Conservation (phyloP, 2,113 vertebrate genomes). For the Tapirus terrestris region DNA sequence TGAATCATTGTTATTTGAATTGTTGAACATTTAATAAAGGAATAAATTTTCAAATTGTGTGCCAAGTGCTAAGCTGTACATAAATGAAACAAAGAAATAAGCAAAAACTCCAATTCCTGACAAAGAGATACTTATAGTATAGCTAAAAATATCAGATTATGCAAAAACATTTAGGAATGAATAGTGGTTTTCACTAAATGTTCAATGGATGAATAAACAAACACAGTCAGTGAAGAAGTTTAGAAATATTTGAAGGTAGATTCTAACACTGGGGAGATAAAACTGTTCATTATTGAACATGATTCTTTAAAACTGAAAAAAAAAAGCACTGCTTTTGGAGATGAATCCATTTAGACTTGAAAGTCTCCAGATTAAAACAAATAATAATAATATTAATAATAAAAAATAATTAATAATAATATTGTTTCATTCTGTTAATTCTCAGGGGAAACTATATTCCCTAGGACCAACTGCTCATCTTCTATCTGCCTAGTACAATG, state of each 20-base stretch:
- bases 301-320: not conserved
- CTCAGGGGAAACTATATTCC: not conserved
- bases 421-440: not conserved
- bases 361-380: not conserved
- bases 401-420: not conserved
- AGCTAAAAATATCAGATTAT: not conserved
- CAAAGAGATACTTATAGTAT: not conserved
- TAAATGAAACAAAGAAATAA: not conserved
- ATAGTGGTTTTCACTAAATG: not conserved
- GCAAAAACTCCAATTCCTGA: not conserved
- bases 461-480: not conserved
- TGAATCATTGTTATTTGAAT: not conserved
- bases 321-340: not conserved
- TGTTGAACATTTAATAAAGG: not conserved
- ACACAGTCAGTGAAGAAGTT: not conserved
- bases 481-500: not conserved
- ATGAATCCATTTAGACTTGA: not conserved
- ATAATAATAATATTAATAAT: not conserved
- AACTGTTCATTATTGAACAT: not conserved
- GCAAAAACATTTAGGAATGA: not conserved
- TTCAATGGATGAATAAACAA: not conserved
- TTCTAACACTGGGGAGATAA: not conserved
- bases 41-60: not conserved
- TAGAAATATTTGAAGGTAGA: not conserved
- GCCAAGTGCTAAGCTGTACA: not conserved